Evolutionary conservation across 1,140 invertebrate species (phyloP), one percentile per base, ranked within the genome.

Genomic region (Drosophila murphyi): DNA sequence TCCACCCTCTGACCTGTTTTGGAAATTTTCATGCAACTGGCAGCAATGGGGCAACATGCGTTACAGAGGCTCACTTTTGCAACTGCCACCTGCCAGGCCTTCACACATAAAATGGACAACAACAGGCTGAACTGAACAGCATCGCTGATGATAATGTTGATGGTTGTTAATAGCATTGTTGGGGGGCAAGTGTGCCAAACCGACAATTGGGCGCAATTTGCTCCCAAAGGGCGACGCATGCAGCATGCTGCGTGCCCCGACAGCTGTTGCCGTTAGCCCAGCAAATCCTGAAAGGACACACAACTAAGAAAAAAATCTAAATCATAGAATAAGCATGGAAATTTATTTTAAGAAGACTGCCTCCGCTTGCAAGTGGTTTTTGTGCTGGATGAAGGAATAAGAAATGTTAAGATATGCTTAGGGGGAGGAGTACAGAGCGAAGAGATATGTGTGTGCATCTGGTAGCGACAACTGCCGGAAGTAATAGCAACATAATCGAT

Each of bases 401-500:
- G 28, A 29, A 31, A 10, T 52, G n/a, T 6, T 2, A 34, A 32
- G 31, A 6, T 6, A 7, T 2, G 39, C n/a, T 32, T 43, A 41
- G 54, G 6, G 10, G 51, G 34, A 34, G 47, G 35, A 32, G 48
- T 39, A 35, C 3, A 10, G 69, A 32, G 43, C 20, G 32, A 5
- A 62, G 41, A 43, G n/a, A 4, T 28, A 48, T 52, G 47, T 48
- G 39, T 70, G 52, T 87, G 80, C 83, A 88, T 75, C 83, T 87
- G 83, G 59, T 64, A 74, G 59, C 72, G 83, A 73, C 83, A 88
- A 73, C 80, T 89, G 83, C 80, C 83, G 83, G 85, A 87, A 87
- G 83, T 87, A 87, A 87, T 87, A 87, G 83, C 83, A 89, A 88
- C 83, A 87, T 87, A 87, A 88, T 87, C 83, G 83, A 87, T 89